phyloP scores from a whole-genome alignment of 2,113 vertebrate genomes.

The Regulus satrapa region DNA sequence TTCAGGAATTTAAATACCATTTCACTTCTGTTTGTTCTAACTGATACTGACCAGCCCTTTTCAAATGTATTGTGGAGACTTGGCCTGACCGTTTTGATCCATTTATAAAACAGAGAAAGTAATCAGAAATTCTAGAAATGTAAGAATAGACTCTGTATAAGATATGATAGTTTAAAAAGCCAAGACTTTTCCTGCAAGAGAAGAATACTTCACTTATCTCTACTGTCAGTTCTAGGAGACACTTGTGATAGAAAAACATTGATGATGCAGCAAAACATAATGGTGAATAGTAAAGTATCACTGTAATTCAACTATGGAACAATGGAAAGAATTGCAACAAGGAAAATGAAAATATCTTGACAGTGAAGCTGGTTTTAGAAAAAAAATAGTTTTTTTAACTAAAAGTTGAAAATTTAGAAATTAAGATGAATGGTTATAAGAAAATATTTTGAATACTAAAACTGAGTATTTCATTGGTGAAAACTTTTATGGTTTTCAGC shows the following conservation, averaged over 20 bases:
- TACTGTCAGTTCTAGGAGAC: background rate
- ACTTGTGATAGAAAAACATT: background rate
- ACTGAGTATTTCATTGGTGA: background rate
- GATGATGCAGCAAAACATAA: background rate
- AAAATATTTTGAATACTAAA: background rate
- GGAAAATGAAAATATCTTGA: background rate
- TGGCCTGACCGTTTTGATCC: background rate
- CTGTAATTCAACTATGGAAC: background rate
- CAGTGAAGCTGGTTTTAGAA: background rate
- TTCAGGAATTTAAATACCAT: background rate
- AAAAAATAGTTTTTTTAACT: background rate
- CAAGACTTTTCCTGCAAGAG: background rate
- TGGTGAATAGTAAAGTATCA: background rate
- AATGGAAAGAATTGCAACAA: background rate
- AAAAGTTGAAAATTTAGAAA: background rate
- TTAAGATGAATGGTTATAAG: background rate
- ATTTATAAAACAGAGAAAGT: slow-evolving; percentile 1
- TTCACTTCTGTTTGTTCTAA: background rate
- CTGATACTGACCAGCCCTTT: background rate
- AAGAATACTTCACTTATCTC: background rate
- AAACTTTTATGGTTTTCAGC: background rate
- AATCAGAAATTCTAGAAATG: background rate
- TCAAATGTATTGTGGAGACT: background rate
- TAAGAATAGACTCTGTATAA: background rate
- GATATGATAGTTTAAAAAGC: background rate